Evolutionary conservation across 53 echinoderm and acorn worm genomes (phyloP), one percentile per base, ranked within the genome.

Genomic region (Hippasteria phrygiana): DNA sequence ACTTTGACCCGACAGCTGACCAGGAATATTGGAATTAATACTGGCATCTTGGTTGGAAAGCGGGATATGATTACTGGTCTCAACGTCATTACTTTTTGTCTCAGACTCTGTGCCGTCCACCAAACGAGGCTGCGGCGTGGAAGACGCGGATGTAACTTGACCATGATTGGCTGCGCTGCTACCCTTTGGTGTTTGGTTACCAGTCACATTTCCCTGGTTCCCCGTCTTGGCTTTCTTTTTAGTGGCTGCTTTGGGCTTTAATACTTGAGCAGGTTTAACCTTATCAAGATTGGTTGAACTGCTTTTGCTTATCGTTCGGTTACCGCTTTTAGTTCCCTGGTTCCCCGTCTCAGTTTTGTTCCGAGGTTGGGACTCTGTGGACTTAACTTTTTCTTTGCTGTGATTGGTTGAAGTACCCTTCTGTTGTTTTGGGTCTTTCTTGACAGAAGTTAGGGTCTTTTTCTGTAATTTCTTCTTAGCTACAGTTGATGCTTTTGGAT

Each of bases 191-290:
- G 71, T 37, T 35, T 14, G 74, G 74, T 43, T 74, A 74, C 74
- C 74, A 74, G 74, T 74, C 39, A 74, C 2, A 26, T 22, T 74
- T 74, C 29, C 46, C 47, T 74, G 75, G 75, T 75, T 64, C 20
- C 10, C 40, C 22, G 51, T 51, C 14, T 43, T 28, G 8, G 47
- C 26, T 35, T 85, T 65, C 16, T 31, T 65, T 45, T 40, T 48
- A 14, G 13, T 50, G 47, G 26, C 32, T 34, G 0, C 12, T 75
- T 67, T 33, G 48, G 48, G 10, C 20, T 47, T 75, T 47, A 28
- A 42, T 28, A 41, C 42, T 2, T 11, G 14, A 1, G 29, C 42
- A 32, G 75, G 11, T 33, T 75, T 75, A 17, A 9, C 34, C 11
- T 70, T 69, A 4, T 28, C 34, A 5, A 17, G 34, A 18, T 11